Evolutionary conservation across 2,113 vertebrate genomes (phyloP).

Genomic region (Baryphthengus martii): DNA sequence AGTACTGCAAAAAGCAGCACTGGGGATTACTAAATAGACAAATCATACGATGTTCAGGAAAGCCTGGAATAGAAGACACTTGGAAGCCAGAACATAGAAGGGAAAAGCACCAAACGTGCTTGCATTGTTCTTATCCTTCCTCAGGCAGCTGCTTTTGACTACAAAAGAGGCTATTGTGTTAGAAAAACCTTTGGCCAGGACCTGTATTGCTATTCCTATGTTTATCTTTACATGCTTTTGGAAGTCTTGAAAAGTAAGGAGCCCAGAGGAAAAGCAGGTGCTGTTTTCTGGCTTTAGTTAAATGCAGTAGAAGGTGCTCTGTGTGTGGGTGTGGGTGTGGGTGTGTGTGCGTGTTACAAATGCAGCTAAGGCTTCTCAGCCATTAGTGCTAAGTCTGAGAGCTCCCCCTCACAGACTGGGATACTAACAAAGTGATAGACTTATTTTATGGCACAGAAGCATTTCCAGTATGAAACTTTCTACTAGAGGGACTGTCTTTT

Average conservation of each 20-base stretch:
- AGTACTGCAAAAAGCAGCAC: not conserved
- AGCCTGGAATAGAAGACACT: slow-evolving; percentile 11
- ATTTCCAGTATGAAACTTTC: not conserved
- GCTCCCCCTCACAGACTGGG: accelerated
- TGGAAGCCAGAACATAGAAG: not conserved
- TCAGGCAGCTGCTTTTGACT: not conserved
- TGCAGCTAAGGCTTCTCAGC: not conserved
- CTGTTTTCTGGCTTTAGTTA: not conserved
- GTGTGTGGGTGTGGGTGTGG: too few species aligned
- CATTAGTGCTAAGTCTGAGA: not conserved
- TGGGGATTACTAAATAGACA: not conserved
- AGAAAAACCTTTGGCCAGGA: not conserved
- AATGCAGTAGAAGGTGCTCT: not conserved
- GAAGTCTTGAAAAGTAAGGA: too few species aligned
- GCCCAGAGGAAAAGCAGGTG: not conserved
- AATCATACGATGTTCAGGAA: slow-evolving; percentile 30
- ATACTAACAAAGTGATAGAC: not conserved
- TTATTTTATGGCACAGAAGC: not conserved
- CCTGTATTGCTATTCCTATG: not conserved
- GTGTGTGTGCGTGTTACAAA: not conserved
- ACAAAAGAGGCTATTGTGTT: not conserved
- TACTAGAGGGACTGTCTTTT: not conserved
- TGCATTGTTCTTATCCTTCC: slow-evolving; percentile 15
- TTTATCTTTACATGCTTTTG: too few species aligned
- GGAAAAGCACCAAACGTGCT: not conserved